These are phyloP conservation scores for Sphenodon punctatus DNA, from an alignment of 2,797 vertebrate species.

Conservation along the genomic window DNA sequence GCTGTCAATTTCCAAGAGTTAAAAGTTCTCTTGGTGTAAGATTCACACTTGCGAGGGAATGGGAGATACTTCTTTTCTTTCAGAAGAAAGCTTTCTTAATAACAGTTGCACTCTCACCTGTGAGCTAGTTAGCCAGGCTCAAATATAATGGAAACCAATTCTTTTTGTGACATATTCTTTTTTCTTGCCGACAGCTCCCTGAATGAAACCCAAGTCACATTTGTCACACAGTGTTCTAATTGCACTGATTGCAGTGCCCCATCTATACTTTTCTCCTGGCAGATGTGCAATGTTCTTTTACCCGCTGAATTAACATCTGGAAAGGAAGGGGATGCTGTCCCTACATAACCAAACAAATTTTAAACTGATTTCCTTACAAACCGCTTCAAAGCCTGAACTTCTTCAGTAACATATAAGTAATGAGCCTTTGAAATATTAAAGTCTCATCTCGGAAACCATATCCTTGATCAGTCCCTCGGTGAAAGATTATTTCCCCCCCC, in stretches of 20 bases:
- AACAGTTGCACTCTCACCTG: neutral
- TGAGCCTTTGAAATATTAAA: conserved; percentile 19
- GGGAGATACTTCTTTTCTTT: neutral
- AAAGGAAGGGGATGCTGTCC: neutral
- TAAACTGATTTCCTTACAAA: neutral
- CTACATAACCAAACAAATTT: neutral
- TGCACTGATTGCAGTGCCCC: neutral
- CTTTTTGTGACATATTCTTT: neutral
- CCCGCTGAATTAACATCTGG: neutral
- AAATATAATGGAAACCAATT: neutral
- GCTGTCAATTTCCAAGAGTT: too few relatives aligned
- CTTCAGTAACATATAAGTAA: neutral
- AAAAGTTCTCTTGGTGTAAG: neutral
- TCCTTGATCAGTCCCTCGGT: conserved; percentile 4
- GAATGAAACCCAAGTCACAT: neutral
- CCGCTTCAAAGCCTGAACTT: neutral
- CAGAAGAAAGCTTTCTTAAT: neutral
- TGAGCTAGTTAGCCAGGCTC: neutral
- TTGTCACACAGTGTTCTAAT: conserved; percentile 14
- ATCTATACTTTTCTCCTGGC: conserved; percentile 18
- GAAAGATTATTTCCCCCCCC: neutral
- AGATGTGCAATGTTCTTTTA: neutral
- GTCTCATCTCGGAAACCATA: neutral
- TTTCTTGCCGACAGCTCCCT: neutral
- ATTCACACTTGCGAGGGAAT: neutral